Base-by-base conservation (phyloP, 2,797 vertebrate genomes). In the Phataginus tetradactyla region DNA sequence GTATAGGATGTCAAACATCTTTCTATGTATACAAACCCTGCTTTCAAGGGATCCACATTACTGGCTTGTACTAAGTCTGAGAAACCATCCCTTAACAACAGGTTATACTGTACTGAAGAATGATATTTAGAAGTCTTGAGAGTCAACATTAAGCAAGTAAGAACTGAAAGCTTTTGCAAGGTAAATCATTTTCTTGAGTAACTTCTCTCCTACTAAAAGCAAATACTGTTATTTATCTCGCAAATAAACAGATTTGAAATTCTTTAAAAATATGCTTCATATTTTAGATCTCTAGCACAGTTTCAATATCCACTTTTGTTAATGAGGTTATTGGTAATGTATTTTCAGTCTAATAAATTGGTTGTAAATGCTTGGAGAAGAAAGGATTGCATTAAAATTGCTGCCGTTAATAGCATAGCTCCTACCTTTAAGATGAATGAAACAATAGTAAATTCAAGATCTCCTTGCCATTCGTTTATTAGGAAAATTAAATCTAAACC, bases 131-230 rank as follows among this genome's bases (percentile, higher is more conserved):
- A 57, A 8, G 23, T 68, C 89, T 93, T 90, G 59, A 68, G 34
- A 23, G 3, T 69, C 23, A 66, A 25, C n/a, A 68, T 84, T 94
- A 93, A 93, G 14, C 75, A 25, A 78, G 1, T 74, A 71, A 90
- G 25, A 95, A 90, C 18, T 75, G 29, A 93, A 87, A 85, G 32
- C 34, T 78, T 78, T 77, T 51, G 11, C 34, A 86, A 86, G 59
- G n/a, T 85, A 83, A 93, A n/a, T 75, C 29, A 59, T 86, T 94
- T 94, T 86, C n/a, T 89, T 91, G 49, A 27, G n/a, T 95, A 90
- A 84, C 17, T 96, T 93, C 85, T 87, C 61, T 75, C 51, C 69
- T 32, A 69, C n/a, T 84, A n/a, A 80, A 71, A 69, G 29, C 21
- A 95, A 91, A 72, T 81, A 93, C 49, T 72, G 23, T 29, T 71